Conservation (phyloP, 2,797 vertebrate species). For the Chelonia mydas region DNA sequence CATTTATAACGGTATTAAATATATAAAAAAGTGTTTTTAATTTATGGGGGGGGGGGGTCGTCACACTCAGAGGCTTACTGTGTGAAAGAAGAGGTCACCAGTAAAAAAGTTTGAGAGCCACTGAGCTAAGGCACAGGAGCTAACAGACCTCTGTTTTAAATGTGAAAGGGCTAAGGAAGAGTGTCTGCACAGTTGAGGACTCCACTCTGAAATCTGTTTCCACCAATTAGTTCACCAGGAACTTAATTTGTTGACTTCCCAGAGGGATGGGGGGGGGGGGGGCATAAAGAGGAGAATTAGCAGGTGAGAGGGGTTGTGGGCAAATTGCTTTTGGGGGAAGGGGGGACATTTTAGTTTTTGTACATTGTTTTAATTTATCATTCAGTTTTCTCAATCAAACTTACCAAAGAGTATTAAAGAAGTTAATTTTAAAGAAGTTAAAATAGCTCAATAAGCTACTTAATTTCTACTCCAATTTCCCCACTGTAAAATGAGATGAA, state of each 20-base stretch:
- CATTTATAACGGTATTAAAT: too few relatives aligned
- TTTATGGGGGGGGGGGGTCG: too few relatives aligned
- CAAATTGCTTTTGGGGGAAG: not conserved
- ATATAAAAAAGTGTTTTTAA: too few relatives aligned
- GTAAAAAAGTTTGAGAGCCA: too few relatives aligned
- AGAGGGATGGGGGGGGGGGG: not conserved
- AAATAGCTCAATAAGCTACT: not conserved
- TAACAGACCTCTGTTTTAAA: not conserved
- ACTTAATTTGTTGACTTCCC: not conserved
- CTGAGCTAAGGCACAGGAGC: not conserved
- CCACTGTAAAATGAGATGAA: not conserved
- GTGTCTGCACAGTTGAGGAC: not conserved
- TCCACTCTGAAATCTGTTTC: not conserved
- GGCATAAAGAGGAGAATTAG: not conserved
- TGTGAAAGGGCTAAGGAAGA: not conserved
- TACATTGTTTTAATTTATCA: fast-evolving
- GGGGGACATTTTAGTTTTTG: not conserved
- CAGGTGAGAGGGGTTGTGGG: not conserved
- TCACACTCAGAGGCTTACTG: too few relatives aligned
- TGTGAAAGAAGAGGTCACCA: too few relatives aligned
- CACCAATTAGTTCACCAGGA: not conserved
- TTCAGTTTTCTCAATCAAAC: not conserved
- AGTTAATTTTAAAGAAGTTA: not conserved
- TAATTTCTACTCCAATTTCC: not conserved
- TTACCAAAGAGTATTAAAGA: not conserved